Evolutionary conservation across 2,888 invertebrate species (phyloP).

Genomic region (Cremastobaeus sp.): DNA sequence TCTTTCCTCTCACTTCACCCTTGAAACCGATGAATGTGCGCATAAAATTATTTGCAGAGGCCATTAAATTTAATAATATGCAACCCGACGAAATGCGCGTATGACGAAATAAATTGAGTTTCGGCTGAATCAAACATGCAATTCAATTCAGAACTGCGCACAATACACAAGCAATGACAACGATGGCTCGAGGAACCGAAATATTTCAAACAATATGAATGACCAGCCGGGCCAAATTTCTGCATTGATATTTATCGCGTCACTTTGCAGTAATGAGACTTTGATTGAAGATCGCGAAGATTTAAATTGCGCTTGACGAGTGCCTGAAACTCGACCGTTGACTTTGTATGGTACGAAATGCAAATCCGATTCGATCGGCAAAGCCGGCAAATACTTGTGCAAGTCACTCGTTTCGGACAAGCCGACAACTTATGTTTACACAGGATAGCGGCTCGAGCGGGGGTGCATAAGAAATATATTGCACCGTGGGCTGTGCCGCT

Average conservation of each 20-base stretch:
- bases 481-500: not conserved
- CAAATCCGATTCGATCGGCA: slow-evolving; percentile 61
- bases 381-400: slow-evolving; percentile 42
- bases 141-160: slow-evolving; percentile 25
- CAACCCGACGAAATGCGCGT: not conserved
- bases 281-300: slow-evolving; percentile 48
- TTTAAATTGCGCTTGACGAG: slow-evolving; percentile 57
- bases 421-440: slow-evolving; percentile 48
- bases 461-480: slow-evolving; percentile 34
- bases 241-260: slow-evolving; percentile 50
- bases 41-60: no score
- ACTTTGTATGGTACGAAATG: slow-evolving; percentile 61
- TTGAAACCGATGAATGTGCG: no score
- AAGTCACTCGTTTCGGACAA: slow-evolving; percentile 46
- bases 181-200: slow-evolving; percentile 14
- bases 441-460: slow-evolving; percentile 9
- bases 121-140: slow-evolving; percentile 16
- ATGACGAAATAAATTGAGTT: not conserved
- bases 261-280: slow-evolving; percentile 47
- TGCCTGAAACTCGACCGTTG: slow-evolving; percentile 58
- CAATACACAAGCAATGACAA: slow-evolving; percentile 34
- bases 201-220: slow-evolving; percentile 59
- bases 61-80: slow-evolving; percentile 1
- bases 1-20: no score
- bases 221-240: slow-evolving; percentile 43